A percentile compares a stretch with the other conserved stretches of the same genome.
These are phyloP conservation scores for Hydrotaea cyrtoneurina DNA, from an alignment of 2,888 invertebrate genomes.

Conservation along the genomic window DNA sequence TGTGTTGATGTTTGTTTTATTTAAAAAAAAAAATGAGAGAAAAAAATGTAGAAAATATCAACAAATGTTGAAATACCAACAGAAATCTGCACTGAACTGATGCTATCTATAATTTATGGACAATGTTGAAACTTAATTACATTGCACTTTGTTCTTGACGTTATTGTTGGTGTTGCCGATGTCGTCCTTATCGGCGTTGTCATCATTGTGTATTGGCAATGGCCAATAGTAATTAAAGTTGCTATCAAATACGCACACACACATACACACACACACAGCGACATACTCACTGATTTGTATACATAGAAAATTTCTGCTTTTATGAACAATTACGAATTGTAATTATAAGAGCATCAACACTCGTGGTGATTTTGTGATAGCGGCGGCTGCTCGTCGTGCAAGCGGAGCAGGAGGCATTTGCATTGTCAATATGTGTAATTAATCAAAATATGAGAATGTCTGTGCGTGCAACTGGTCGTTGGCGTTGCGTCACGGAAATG, in stretches of 20 bases:
- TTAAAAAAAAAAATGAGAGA: too few relatives aligned
- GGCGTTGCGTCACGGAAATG: too few relatives aligned
- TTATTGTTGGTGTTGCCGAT: not conserved
- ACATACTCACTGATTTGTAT: too few relatives aligned
- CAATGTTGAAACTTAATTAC: slow-evolving; percentile 23
- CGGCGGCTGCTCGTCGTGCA: not conserved
- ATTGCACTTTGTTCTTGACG: not conserved
- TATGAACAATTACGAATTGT: slow-evolving; percentile 52
- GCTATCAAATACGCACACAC: not conserved
- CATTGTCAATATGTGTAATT: slow-evolving; percentile 56
- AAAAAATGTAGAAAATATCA: not conserved
- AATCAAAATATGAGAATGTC: slow-evolving; percentile 49
- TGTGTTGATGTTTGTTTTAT: not conserved
- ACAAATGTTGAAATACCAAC: not conserved
- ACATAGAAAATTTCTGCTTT: slow-evolving; percentile 32
- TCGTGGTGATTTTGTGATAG: not conserved
- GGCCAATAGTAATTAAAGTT: slow-evolving; percentile 40
- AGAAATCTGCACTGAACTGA: not conserved
- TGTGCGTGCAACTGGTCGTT: not conserved
- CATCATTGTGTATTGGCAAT: slow-evolving; percentile 17
- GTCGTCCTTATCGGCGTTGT: not conserved
- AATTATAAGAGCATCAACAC: slow-evolving; percentile 37
- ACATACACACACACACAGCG: too few relatives aligned
- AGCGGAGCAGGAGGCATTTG: slow-evolving; percentile 34
- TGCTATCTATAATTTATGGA: slow-evolving; percentile 27